These are phyloP conservation scores for Pristionchus mayeri DNA, from an alignment of 2,888 invertebrate genomes.

Conservation along the genomic window DNA sequence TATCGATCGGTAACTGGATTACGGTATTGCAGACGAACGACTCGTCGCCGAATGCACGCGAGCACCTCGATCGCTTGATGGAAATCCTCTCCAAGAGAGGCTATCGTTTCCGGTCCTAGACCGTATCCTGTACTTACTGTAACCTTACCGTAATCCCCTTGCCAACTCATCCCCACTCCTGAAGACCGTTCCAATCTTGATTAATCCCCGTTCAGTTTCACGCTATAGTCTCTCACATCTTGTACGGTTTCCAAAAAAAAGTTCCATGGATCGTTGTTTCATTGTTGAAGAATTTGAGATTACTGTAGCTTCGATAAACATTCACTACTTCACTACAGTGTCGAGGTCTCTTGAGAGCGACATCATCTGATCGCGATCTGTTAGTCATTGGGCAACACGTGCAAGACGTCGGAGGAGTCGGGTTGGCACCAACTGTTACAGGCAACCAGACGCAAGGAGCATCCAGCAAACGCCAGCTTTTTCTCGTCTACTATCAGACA, in stretches of 20 bases:
- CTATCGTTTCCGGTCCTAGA: slow-evolving; percentile 58
- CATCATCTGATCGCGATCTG: slow-evolving; percentile 15
- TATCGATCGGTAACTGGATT: too few species aligned
- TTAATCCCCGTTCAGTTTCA: background rate
- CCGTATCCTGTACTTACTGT: background rate
- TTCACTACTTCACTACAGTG: too few species aligned
- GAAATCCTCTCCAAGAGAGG: slow-evolving; percentile 61
- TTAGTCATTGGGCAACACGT: background rate
- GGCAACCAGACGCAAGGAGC: background rate
- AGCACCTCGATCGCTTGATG: slow-evolving; percentile 57
- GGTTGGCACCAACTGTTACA: slow-evolving; percentile 43
- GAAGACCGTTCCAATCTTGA: background rate
- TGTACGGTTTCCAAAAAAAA: slow-evolving; percentile 9
- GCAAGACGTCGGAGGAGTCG: background rate
- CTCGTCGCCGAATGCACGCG: background rate
- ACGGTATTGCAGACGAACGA: slow-evolving; percentile 6
- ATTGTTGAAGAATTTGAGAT: background rate
- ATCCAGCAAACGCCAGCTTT: slow-evolving; percentile 39
- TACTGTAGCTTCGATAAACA: slow-evolving; percentile 15
- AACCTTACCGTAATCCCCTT: slow-evolving; percentile 20
- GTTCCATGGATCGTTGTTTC: slow-evolving; percentile 12
- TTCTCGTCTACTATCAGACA: slow-evolving; percentile 39
- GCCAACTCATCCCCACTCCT: background rate
- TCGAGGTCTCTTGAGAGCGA: background rate
- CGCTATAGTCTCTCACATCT: background rate